phyloP scores from a whole-genome alignment of 2,113 vertebrate species.

The Meriones unguiculatus region DNA sequence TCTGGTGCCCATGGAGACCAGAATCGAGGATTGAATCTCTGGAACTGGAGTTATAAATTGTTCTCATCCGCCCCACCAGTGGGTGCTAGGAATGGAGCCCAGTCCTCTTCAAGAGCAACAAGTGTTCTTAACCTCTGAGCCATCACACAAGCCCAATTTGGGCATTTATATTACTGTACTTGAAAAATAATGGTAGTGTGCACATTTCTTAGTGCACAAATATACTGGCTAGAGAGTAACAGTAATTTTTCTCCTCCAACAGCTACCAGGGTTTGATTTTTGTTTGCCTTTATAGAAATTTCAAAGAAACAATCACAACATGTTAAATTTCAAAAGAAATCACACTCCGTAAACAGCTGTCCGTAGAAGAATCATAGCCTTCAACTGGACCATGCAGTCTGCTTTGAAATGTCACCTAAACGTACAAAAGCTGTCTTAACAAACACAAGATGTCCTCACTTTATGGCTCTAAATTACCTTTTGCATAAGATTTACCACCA shows the following conservation, averaged over 20 bases:
- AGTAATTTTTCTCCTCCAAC: not conserved
- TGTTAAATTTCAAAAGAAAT: slow-evolving; percentile 40
- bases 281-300: slow-evolving; percentile 32
- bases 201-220: slow-evolving; percentile 39
- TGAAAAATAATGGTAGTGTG: slow-evolving; percentile 32
- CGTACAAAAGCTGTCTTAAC: slow-evolving; percentile 51
- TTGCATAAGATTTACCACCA: slow-evolving; percentile 7
- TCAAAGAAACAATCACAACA: slow-evolving; percentile 10
- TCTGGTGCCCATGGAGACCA: not conserved
- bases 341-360: slow-evolving; percentile 4
- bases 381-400: not conserved
- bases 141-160: not conserved
- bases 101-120: not conserved
- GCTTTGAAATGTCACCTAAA: slow-evolving; percentile 37
- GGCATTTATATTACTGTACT: slow-evolving; percentile 7
- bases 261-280: not conserved
- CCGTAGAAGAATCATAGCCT: slow-evolving; percentile 34
- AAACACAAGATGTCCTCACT: slow-evolving; percentile 36
- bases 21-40: not conserved
- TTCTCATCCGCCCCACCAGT: not conserved
- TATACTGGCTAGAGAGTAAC: slow-evolving; percentile 31
- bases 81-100: not conserved
- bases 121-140: not conserved
- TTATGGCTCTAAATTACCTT: slow-evolving; percentile 1
- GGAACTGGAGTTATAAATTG: not conserved